Evolutionary conservation across 2,797 vertebrate species (phyloP), one percentile per base, ranked within the genome.

Genomic region (Borostomias antarcticus): DNA sequence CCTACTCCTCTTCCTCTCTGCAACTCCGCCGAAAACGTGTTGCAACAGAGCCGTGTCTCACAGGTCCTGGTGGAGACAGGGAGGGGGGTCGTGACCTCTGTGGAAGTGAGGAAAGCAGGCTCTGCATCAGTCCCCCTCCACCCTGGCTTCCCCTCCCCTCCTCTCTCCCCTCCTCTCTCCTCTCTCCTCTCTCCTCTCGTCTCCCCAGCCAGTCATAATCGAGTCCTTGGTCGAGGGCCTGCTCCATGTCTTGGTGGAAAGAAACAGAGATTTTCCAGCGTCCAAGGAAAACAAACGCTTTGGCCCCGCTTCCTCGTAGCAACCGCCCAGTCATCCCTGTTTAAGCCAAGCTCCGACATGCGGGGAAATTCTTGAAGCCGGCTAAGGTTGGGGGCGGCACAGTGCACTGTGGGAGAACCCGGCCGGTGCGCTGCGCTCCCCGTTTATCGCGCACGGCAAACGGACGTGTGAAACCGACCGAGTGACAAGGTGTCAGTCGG

Each of bases 241-340:
- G 69, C 71, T 82, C 73, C 40, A 33, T 66, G 79, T 77, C 79
- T 79, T 77, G 75, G 70, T 86, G 84, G 85, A 85, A 89, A 86
- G 62, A 53, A 45, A 56, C 73, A 85, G 80, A 70, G 15, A 70
- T 52, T 48, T 75, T 76, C 69, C 1, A n/a, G 1, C 23, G 65
- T 89, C 90, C 89, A 91, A 92, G 59, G 58, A 89, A 89, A 90
- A 89, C 83, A 89, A 53, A 74, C 78, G 71, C 78, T 85, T 72
- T 74, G 75, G 83, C 74, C 72, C 63, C 3, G 73, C 71, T 79
- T 77, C 84, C 81, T 83, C 69, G 33, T 72, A 82, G 78, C 77
- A 84, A 74, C 79, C 74, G 77, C 75, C 56, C 69, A 86, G 80
- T 88, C 76, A 80, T 89, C 87, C 86, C 77, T 82, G 73, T 84